Evolutionary conservation across 2,888 invertebrate species (phyloP), one percentile per base, ranked within the genome.

Genomic region (Nasonia oneida): DNA sequence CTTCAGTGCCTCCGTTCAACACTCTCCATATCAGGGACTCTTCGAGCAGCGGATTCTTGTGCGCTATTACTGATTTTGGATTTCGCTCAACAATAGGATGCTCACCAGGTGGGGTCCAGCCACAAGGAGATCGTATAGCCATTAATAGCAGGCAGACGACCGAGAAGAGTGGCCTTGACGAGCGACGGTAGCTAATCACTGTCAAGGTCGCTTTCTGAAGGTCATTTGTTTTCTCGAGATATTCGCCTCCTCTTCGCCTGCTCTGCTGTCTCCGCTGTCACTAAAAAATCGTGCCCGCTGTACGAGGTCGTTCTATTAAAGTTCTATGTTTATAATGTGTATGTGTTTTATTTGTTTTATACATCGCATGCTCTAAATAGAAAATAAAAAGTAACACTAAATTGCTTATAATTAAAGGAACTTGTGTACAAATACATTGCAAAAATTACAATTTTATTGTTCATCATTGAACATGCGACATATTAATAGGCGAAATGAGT

Each of bases 181-280:
- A 92, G 92, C 90, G 90, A 93, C 92, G 91, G 90, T 93, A 92
- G 93, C 93, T 93, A 93, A 93, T 93, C 93, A 92, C 93, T 93
- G 93, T 93, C 93, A 93, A 93, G 93, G 92, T 93, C 93, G 90
- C 92, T 93, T 92, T 91, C 93, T 92, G 93, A 93, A 93, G 95
- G 95, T 96, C 96, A 96, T 96, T 96, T 96, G 94, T 95, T 96
- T 94, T 96, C 96, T 93, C 96, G 95, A 88, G 96, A 96, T 90
- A 95, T 94, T 92, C 96, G 95, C 92, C 96, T 95, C 91, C 96
- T 94, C 90, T 95, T 94, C 89, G 93, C 91, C 90, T 93, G 93
- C 89, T 93, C 93, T 89, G 92, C 92, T 88, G 92, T 91, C 90
- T 93, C 93, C 88, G 93, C 92, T 89, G 92, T 92, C 92, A 93